Base-by-base conservation (phyloP, 2,113 vertebrate species). In the Cisticola juncidis region DNA sequence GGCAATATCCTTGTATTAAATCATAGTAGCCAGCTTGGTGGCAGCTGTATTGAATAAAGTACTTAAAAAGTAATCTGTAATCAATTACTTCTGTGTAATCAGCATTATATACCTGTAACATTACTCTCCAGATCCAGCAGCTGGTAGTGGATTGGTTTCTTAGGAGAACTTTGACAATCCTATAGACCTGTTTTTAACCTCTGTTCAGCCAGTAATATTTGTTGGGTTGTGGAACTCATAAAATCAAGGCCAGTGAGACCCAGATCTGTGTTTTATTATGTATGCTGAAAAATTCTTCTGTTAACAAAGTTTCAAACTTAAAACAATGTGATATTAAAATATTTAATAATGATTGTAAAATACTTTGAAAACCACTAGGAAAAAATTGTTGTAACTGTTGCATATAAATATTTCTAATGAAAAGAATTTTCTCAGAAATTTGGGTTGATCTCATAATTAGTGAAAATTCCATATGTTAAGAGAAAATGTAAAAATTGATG, bases 11-110 rank as follows among this genome's bases (percentile, higher is more conserved):
- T 36, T 77, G 42, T 93, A 73, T 22, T 77, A 65, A 68, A 54
- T 90, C 79, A 78, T 64, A 64, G 57, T 71, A 95, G 61, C 29
- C 61, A 86, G 42, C 42, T 35, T 4, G 2, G 53, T 83, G 81
- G 86, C 66, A 92, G 65, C 38, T 72, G 47, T 62, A 88, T 22
- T 5, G 12, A 71, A 47, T 36, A 76, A 58, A 90, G 54, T n/a
- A 81, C 62, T 73, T 44, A 82, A 83, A 86, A 88, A 35, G 54
- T 74, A 90, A 91, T 71, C 54, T 90, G 65, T 62, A 85, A 73
- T 77, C 61, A 82, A 90, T 95, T 93, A 90, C 38, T 93, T 89
- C 26, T 35, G 93, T 68, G 36, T 88, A 90, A 93, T 93, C 83
- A 95, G 17, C 36, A 73, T 76, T 83, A 78, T 71, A 82, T 45